Evolutionary conservation across 2,888 invertebrate species (phyloP).

Genomic region (Mesorhabditis sp.): DNA sequence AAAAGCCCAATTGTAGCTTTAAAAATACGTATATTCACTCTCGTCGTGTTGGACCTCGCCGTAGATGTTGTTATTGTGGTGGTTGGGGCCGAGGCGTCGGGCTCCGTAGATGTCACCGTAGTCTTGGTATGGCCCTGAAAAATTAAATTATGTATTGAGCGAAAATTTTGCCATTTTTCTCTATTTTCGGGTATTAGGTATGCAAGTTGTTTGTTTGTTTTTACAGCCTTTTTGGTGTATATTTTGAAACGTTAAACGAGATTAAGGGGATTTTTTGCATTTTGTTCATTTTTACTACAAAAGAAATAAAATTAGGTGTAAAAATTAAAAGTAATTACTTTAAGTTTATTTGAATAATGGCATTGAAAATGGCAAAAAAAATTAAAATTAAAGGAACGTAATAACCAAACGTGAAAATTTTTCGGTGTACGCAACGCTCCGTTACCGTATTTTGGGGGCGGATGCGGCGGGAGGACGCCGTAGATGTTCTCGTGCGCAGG

Average conservation of each 20-base stretch:
- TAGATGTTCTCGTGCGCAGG: background rate
- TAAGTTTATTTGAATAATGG: too few species aligned
- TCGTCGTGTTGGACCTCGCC: background rate
- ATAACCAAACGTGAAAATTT: too few species aligned
- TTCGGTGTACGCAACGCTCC: too few species aligned
- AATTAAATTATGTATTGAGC: background rate
- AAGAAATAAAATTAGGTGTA: too few species aligned
- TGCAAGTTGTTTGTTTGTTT: background rate
- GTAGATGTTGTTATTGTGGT: background rate
- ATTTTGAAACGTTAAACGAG: background rate
- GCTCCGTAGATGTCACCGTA: constrained; percentile 3
- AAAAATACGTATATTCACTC: constrained; percentile 1
- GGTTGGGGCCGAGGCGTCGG: background rate
- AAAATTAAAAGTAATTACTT: too few species aligned
- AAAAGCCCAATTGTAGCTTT: background rate
- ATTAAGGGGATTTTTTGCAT: background rate
- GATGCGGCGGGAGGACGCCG: background rate
- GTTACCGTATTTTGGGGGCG: background rate
- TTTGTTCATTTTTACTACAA: background rate
- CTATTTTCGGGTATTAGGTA: background rate
- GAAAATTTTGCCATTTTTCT: background rate
- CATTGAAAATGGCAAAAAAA: too few species aligned
- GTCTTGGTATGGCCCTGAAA: background rate
- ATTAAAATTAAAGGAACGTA: too few species aligned
- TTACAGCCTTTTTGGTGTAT: background rate